Evolutionary conservation across 2,888 invertebrate genomes (phyloP).

Genomic region (Synanthedon tipuliformis): DNA sequence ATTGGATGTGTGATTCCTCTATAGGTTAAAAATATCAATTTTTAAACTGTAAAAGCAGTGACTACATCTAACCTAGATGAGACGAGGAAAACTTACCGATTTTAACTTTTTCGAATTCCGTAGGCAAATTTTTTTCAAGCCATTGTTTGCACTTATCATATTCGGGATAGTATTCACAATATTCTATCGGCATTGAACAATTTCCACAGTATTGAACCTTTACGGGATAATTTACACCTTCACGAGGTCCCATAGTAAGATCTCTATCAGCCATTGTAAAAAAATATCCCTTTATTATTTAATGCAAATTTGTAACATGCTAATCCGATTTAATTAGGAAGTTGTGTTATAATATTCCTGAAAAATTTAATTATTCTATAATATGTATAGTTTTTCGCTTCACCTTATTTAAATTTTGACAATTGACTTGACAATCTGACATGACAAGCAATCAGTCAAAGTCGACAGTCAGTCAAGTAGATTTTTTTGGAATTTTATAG

Average conservation of each 20-base stretch:
- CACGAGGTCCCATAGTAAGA: slow-evolving; percentile 74
- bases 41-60: not conserved
- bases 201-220: slow-evolving; percentile 92
- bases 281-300: too few species aligned
- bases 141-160: slow-evolving; percentile 97
- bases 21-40: not conserved
- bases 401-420: too few species aligned
- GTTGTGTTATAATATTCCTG: too few species aligned
- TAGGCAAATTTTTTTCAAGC: slow-evolving; percentile 94
- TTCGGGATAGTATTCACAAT: slow-evolving; percentile 98
- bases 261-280: slow-evolving; percentile 67
- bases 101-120: slow-evolving; percentile 91
- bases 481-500: too few species aligned
- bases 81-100: slow-evolving; percentile 58
- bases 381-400: too few species aligned
- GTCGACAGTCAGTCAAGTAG: too few species aligned
- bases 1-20: not conserved
- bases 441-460: too few species aligned
- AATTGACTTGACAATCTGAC: too few species aligned
- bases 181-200: slow-evolving; percentile 96
- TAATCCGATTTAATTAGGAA: too few species aligned
- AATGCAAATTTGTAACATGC: too few species aligned
- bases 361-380: not conserved
- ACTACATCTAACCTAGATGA: slow-evolving; percentile 8
- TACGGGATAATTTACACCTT: slow-evolving; percentile 83